Percentiles rank a stretch among this genome's conserved stretches.
phyloP scores from a whole-genome alignment of 2,797 vertebrate genomes.

The Acipenser oxyrinchus region DNA sequence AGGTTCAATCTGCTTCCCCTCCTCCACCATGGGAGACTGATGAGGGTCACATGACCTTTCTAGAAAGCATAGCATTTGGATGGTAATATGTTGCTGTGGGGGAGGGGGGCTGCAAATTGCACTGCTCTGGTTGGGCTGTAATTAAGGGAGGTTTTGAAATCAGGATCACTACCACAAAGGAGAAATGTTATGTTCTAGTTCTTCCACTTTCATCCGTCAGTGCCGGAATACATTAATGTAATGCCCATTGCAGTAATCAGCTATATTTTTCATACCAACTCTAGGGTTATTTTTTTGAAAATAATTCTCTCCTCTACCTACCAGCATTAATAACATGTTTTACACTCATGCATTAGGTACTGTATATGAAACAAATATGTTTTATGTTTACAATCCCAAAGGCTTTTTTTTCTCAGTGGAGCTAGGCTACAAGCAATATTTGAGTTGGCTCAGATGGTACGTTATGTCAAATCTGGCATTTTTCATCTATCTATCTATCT shows the following conservation, averaged over 20 bases:
- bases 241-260: conserved; percentile 13
- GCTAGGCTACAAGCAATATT: too few species aligned
- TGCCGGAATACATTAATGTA: conserved; percentile 31
- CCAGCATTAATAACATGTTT: too few species aligned
- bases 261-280: too few species aligned
- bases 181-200: conserved; percentile 37
- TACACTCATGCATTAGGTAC: too few species aligned
- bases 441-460: too few species aligned
- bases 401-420: too few species aligned
- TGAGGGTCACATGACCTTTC: conserved; percentile 80
- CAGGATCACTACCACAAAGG: conserved; percentile 31
- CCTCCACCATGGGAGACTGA: conserved; percentile 62
- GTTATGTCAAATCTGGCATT: too few species aligned
- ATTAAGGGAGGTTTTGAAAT: conserved; percentile 32
- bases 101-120: conserved; percentile 52
- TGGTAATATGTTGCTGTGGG: conserved; percentile 60
- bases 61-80: conserved; percentile 66
- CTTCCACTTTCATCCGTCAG: conserved; percentile 23
- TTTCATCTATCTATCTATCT: too few species aligned
- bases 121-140: conserved; percentile 52
- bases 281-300: too few species aligned
- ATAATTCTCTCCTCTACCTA: too few species aligned
- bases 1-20: conserved; percentile 69
- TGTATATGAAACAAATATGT: too few species aligned
- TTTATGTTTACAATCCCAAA: too few species aligned